phyloP scores from a whole-genome alignment of 2,888 invertebrate species.

The Apodemia mormo region DNA sequence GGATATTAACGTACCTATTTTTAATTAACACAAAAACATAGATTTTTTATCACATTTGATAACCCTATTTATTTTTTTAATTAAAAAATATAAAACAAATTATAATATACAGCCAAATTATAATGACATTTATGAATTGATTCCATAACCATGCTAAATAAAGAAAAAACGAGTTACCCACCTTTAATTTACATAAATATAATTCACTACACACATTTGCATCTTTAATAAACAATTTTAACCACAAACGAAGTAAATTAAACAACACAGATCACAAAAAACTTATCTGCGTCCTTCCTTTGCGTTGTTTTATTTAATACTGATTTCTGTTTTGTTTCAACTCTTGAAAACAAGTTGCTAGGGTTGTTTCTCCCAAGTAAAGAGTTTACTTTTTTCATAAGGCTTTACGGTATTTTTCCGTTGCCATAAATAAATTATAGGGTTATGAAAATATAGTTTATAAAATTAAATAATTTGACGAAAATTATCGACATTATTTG shows the following conservation, averaged over 20 bases:
- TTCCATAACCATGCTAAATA: background rate
- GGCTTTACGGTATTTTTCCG: conserved; percentile 7
- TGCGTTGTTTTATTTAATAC: conserved; percentile 5
- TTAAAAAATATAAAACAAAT: background rate
- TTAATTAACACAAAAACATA: no score
- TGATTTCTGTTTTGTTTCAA: conserved; percentile 15
- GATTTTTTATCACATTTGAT: no score
- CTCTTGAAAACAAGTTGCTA: conserved; percentile 1
- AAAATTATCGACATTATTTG: no score
- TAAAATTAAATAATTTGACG: no score
- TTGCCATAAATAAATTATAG: background rate
- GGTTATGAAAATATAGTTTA: no score
- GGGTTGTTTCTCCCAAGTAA: background rate
- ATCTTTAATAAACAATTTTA: background rate
- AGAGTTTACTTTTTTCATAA: background rate
- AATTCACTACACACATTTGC: background rate
- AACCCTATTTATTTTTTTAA: no score
- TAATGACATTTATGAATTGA: background rate
- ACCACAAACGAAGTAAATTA: background rate
- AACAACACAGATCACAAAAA: background rate
- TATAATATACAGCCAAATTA: background rate
- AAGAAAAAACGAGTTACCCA: background rate
- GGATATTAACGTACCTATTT: no score
- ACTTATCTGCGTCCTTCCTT: background rate
- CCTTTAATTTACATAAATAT: conserved; percentile 1